Evolutionary conservation across 1,140 invertebrate species (phyloP), one percentile per base, ranked within the genome.

Genomic region (Drosophila nigrodunni): DNA sequence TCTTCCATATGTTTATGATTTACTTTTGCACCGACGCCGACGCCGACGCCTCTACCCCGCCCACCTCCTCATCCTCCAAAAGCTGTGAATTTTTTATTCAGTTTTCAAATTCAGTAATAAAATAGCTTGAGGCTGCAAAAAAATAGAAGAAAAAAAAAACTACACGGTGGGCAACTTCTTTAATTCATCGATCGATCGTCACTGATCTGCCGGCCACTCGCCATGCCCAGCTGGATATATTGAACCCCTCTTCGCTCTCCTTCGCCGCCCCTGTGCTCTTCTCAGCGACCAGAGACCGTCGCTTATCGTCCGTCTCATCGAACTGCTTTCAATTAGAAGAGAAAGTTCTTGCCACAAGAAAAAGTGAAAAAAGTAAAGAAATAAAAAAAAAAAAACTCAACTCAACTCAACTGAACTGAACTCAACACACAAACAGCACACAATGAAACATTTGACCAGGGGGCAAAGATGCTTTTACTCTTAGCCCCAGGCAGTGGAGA

Each of bases 291-390:
- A 39, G 41, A 37, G n/a, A 18, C 8, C 25, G 41, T 59, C 34
- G 72, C 70, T 88, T 88, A 88, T 88, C 85, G 72, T 34, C 50
- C 55, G 71, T 47, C 86, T 57, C 73, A 86, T 90, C 86, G 86
- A 90, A 81, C 86, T 89, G 86, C 81, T 89, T 89, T 89, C 87
- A 90, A 90, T 90, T 90, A 90, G 86, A 90, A 90, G 86, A 90
- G 86, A 90, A 90, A 90, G 86, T 90, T 90, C 87, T 90, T 86
- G 82, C 87, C 79, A 79, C 86, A 82, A 74, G 71, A 87, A 87
- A 88, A 88, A 88, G 85, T 89, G 80, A 88, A 83, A 88, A 78
- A 86, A 57, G 13, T 35, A 54, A 54, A n/a, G 34, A 54, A 35
- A 18, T 18, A 34, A 54, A 47, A 9, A n/a, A n/a, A n/a, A 47